Conservation (phyloP, 2,888 invertebrate genomes). For the Ephialtes manifestator region DNA sequence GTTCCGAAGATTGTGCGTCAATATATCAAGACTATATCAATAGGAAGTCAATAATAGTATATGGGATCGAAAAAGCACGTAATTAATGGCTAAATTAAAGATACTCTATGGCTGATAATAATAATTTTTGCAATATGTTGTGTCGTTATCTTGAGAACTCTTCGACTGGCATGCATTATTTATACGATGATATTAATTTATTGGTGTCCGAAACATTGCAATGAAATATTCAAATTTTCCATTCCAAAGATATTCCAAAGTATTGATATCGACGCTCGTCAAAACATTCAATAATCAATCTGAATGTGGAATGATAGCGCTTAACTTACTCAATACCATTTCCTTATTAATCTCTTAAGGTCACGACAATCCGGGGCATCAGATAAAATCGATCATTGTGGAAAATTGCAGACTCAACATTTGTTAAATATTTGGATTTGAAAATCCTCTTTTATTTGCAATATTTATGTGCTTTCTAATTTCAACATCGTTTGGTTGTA, state of each 20-base stretch:
- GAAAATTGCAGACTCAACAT: not conserved
- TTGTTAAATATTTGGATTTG: not conserved
- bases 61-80: not conserved
- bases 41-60: not conserved
- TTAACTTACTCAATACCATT: not conserved
- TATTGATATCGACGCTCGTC: not conserved
- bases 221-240: not conserved
- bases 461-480: not conserved
- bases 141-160: not conserved
- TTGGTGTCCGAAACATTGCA: not conserved
- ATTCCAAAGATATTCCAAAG: not conserved
- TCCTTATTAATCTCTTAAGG: not conserved
- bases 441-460: not conserved
- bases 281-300: not conserved
- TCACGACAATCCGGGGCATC: not conserved
- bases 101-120: not conserved
- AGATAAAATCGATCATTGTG: not conserved
- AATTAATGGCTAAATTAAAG: not conserved
- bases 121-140: not conserved
- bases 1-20: not conserved
- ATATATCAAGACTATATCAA: not conserved
- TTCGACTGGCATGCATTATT: not conserved
- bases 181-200: not conserved
- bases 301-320: not conserved
- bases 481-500: not conserved